phyloP scores from a whole-genome alignment of 1,140 invertebrate genomes.

The Sitodiplosis mosellana region DNA sequence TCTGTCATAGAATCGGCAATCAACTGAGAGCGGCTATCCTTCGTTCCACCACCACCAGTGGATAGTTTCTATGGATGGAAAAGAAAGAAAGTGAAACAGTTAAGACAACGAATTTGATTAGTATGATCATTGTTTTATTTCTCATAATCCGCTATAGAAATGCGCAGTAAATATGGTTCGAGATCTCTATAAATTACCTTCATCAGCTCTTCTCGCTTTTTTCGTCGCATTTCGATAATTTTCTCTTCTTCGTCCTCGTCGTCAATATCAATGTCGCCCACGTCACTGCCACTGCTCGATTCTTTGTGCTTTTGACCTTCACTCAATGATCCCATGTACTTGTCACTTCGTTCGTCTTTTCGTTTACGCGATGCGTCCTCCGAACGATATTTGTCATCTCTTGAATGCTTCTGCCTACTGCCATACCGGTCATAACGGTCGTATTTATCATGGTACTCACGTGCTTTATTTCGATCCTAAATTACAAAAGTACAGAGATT shows the following conservation, averaged over 20 bases:
- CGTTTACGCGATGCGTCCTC: slow-evolving; percentile 12
- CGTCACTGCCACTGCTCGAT: slow-evolving; percentile 37
- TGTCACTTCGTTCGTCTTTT: slow-evolving; percentile 18
- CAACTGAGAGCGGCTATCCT: no score
- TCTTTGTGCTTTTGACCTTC: slow-evolving; percentile 53
- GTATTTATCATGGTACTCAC: slow-evolving; percentile 3
- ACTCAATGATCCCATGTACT: slow-evolving; percentile 50
- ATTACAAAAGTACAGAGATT: no score
- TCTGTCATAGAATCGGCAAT: slow-evolving; percentile 1
- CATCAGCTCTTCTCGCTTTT: slow-evolving; percentile 74
- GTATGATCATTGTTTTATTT: no score
- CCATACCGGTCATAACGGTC: slow-evolving; percentile 11
- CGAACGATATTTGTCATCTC: slow-evolving; percentile 17
- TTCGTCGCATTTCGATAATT: slow-evolving; percentile 77
- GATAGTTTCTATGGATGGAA: no score
- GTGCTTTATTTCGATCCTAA: background rate
- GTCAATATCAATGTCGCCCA: slow-evolving; percentile 51
- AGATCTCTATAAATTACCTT: no score
- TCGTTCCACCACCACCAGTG: no score
- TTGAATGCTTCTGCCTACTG: slow-evolving; percentile 13
- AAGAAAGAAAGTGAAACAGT: no score
- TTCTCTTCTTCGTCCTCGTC: slow-evolving; percentile 90
- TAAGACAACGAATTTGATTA: no score
- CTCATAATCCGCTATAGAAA: no score
- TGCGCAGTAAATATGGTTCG: no score